These are phyloP conservation scores for Chaetophractus vellerosus DNA, from an alignment of 2,797 vertebrate genomes.

Conservation along the genomic window DNA sequence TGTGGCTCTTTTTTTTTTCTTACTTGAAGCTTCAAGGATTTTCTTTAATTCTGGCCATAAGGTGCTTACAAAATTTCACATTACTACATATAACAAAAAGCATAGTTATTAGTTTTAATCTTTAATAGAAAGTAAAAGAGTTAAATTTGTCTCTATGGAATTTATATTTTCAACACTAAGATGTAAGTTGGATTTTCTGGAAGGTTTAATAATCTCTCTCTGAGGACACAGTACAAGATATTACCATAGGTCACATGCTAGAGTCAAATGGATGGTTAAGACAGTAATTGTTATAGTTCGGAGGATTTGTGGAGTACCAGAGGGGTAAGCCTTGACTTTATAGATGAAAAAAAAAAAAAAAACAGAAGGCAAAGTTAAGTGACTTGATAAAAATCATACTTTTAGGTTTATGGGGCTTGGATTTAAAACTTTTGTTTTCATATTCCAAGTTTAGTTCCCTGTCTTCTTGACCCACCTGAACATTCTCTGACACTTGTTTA, in stretches of 20 bases:
- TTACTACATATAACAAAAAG: not conserved
- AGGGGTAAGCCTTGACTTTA: not conserved
- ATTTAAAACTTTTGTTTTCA: slow-evolving; percentile 60
- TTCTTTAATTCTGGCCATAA: not conserved
- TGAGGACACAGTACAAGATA: not conserved
- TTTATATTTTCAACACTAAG: slow-evolving; percentile 56
- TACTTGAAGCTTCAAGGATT: not conserved
- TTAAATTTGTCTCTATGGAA: not conserved
- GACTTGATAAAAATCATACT: not conserved
- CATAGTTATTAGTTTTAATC: slow-evolving; percentile 5
- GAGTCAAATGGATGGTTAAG: not conserved
- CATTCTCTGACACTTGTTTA: not conserved
- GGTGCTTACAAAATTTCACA: slow-evolving; percentile 11
- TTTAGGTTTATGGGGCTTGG: not conserved
- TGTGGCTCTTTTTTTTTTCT: not conserved
- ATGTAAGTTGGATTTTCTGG: not conserved
- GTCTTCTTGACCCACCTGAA: slow-evolving; percentile 38
- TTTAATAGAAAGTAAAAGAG: slow-evolving; percentile 27
- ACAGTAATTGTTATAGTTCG: not conserved
- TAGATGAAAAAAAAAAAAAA: not conserved
- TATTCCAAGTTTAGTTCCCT: not conserved
- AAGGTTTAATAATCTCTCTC: slow-evolving; percentile 46
- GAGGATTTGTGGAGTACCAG: not conserved
- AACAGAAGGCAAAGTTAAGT: not conserved
- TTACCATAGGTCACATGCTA: not conserved